Evolutionary conservation across 2,797 vertebrate species (phyloP), one percentile per base, ranked within the genome.

Genomic region (Pseudomugil gertrudae): DNA sequence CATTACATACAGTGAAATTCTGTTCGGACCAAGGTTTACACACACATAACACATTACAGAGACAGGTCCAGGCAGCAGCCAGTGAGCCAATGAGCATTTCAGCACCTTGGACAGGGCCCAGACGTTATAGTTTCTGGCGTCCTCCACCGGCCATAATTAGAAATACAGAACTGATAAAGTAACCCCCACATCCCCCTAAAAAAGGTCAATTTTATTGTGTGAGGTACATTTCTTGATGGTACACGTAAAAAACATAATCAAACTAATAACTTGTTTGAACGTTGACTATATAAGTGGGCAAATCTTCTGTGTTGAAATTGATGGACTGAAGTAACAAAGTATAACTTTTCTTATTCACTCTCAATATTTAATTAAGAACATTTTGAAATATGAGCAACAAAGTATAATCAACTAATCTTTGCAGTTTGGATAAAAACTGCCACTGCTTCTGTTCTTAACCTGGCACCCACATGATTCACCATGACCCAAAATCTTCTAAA

Each of bases 91-190:
- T n/a, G 21, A 51, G 11, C 11, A 35, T 56, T 85, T 78, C 74
- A 87, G 84, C 3, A 81, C 85, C 77, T 77, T 53, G 77, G 84
- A 87, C 70, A 83, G 83, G 52, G 64, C 24, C 26, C 35, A 43
- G 9, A 36, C 7, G 35, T 1, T 4, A 2, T 15, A 14, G 33
- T 33, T 30, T 73, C 43, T 82, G 51, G 10, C 21, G 57, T 58
- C 86, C 59, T 48, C 86, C n/a, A 24, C 66, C 69, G 84, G 40
- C n/a, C 17, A 58, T 14, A 51, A 6, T 17, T 7, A 33, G 5
- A 32, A 51, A 38, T 40, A 9, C 19, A 43, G 40, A 32, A 56
- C 35, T 40, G 19, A 59, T 6, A n/a, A 26, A 2, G 36, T 29
- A 13, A 26, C 13, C 21, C 24, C 21, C n/a, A n/a, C n/a, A n/a